Conservation (phyloP, 2,797 vertebrate species). For the Ceryle rudis region DNA sequence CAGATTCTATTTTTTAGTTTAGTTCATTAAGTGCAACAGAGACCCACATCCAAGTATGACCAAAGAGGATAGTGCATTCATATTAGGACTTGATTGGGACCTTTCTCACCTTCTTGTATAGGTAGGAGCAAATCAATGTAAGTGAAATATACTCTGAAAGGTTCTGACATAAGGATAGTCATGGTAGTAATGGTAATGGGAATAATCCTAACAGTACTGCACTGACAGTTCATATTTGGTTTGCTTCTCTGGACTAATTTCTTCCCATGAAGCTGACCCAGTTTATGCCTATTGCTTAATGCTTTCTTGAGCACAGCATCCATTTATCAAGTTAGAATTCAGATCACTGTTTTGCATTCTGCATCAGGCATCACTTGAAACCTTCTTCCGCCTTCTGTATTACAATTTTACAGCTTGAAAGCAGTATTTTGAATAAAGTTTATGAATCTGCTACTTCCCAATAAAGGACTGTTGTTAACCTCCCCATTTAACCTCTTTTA, state of each 20-base stretch:
- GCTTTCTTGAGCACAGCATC: neutral
- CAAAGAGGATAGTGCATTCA: neutral
- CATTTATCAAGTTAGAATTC: neutral
- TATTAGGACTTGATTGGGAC: neutral
- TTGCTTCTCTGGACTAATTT: neutral
- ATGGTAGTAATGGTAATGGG: neutral
- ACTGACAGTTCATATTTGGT: neutral
- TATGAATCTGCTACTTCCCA: neutral
- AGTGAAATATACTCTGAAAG: neutral
- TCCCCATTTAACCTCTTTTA: neutral
- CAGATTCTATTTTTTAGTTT: neutral
- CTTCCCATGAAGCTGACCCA: conserved; percentile 6
- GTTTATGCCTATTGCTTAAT: neutral
- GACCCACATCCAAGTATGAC: neutral
- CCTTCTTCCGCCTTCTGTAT: neutral
- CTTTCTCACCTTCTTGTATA: neutral
- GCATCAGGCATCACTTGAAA: neutral
- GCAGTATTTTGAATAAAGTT: neutral
- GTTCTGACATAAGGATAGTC: neutral
- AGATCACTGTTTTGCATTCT: neutral
- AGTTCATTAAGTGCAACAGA: neutral
- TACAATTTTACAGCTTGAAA: neutral
- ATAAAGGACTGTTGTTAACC: neutral
- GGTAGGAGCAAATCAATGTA: neutral
- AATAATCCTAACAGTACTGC: neutral